Base-by-base conservation (phyloP, 2,888 invertebrate genomes). In the Diploptera punctata region DNA sequence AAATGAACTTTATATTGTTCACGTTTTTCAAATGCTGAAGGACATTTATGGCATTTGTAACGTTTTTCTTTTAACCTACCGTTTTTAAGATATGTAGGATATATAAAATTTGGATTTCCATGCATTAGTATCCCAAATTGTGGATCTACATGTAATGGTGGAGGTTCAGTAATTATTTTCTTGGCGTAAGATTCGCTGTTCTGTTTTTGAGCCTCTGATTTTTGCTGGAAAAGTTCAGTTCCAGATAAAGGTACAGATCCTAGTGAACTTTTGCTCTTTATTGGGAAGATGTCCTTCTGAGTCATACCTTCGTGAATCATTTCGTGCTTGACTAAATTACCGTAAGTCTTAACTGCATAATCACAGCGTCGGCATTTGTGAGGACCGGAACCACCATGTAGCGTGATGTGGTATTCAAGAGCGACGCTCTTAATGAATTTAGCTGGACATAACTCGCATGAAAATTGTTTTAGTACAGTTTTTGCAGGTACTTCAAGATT, bases 11-110 rank as follows among this genome's bases (percentile, higher is more conserved):
- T 91, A 81, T 93, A 95, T 81, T 95, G 93, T 78, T 93, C 91
- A 47, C 92, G 86, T 82, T 95, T 94, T 79, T 94, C 93, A 82
- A 95, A 95, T 0, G 94, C 93, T 57, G 94, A 94, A 0, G 95
- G 95, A 80, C 95, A 95, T 82, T 93, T 93, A 78, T 90, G 90
- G 81, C 94, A 94, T 82, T 93, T 93, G 82, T 93, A 93, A 3
- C 92, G 87, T 80, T 92, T 93, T 80, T 92, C 91, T 80, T 91
- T 92, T 78, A 90, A 84, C 3, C 90, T 86, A 0, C 92, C 93
- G 79, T 92, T 92, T 81, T 91, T 91, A 72, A 92, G 79, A 76
- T 89, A 91, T 0, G 91, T 91, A 1, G 92, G 92, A 79, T 93
- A 93, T 68, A 90, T 88, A 78, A 93, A 93, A 76, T 91, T 90